Percentiles rank a stretch among this genome's conserved stretches.
phyloP scores from a whole-genome alignment of 1,140 invertebrate genomes.

The Lucilia cuprina region DNA sequence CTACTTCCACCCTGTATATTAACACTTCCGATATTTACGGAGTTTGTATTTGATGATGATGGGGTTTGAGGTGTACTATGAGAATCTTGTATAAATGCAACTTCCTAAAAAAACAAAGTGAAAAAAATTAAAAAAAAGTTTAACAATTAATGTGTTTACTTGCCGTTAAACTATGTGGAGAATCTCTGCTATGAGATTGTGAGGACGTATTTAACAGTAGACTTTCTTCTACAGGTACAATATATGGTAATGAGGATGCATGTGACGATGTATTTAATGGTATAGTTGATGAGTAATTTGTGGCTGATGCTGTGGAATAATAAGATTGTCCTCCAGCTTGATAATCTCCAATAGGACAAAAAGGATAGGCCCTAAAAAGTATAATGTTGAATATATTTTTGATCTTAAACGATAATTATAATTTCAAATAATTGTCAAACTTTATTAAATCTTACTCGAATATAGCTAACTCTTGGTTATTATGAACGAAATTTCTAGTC shows the following conservation, averaged over 20 bases:
- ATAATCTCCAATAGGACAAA: constrained; percentile 81
- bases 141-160: constrained; percentile 44
- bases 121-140: background rate
- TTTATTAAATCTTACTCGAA: no score
- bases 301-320: constrained; percentile 66
- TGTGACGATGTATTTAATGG: constrained; percentile 67
- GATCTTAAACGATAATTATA: no score
- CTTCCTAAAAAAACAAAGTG: constrained; percentile 52
- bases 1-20: constrained; percentile 60
- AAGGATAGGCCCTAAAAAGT: constrained; percentile 78
- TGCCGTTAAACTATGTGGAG: constrained; percentile 73
- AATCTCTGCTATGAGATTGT: constrained; percentile 71
- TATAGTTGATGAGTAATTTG: constrained; percentile 65
- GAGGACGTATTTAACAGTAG: constrained; percentile 67
- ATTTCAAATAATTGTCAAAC: no score
- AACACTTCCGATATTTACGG: constrained; percentile 63
- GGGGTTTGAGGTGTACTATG: constrained; percentile 73
- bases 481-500: no score
- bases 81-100: constrained; percentile 62
- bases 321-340: constrained; percentile 64
- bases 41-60: constrained; percentile 67
- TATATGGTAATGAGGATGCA: constrained; percentile 73
- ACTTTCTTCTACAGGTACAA: constrained; percentile 67
- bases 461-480: no score
- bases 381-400: background rate